phyloP scores from a whole-genome alignment of 1,140 invertebrate species.

The Bactericera cockerelli region DNA sequence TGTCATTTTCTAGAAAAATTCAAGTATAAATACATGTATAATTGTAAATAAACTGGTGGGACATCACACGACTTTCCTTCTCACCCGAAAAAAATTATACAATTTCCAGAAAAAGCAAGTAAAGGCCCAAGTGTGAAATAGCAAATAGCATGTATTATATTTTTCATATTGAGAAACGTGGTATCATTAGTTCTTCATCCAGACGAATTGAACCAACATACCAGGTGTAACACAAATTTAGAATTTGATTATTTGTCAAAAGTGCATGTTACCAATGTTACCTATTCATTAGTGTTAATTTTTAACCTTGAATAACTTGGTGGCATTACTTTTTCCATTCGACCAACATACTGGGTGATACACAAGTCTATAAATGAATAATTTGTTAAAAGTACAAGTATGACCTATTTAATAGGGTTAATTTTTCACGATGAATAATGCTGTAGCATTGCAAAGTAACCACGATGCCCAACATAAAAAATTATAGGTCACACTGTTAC shows the following conservation, averaged over 20 bases:
- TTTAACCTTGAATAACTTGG: background rate
- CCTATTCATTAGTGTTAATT: background rate
- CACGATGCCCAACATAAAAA: background rate
- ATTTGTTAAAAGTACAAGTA: too few relatives aligned
- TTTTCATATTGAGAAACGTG: background rate
- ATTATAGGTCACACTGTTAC: background rate
- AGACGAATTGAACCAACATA: background rate
- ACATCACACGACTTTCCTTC: too few relatives aligned
- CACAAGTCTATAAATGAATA: too few relatives aligned
- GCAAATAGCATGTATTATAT: background rate
- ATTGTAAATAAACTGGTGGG: too few relatives aligned
- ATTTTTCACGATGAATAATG: too few relatives aligned
- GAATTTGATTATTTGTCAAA: background rate
- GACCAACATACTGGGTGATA: too few relatives aligned
- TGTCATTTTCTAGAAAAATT: too few relatives aligned
- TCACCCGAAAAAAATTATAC: too few relatives aligned
- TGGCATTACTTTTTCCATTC: background rate
- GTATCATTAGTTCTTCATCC: background rate
- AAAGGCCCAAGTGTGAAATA: background rate
- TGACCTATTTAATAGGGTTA: too few relatives aligned
- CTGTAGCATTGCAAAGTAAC: too few relatives aligned
- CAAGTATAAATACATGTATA: too few relatives aligned
- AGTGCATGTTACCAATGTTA: background rate
- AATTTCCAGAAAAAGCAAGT: too few relatives aligned
- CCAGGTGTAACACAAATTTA: background rate